Evolutionary conservation across 2,888 invertebrate species (phyloP).

Genomic region (Lissonota sp.): DNA sequence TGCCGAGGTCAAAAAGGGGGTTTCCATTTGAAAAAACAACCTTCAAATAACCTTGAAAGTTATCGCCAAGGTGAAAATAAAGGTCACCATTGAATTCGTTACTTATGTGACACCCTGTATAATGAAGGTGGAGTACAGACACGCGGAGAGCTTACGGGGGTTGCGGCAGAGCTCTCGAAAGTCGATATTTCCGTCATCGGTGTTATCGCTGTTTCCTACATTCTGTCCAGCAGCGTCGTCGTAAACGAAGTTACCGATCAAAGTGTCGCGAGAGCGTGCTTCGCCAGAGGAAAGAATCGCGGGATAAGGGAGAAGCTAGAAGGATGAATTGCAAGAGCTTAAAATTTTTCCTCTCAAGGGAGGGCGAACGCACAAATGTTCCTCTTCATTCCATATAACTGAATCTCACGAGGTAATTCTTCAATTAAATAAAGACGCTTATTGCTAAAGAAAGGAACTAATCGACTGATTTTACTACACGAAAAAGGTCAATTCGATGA

Average conservation of each 20-base stretch:
- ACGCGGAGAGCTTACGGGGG: conserved; percentile 64
- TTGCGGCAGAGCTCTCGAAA: conserved; percentile 76
- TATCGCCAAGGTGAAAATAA: too few relatives aligned
- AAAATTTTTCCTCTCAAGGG: conserved; percentile 15
- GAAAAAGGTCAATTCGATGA: too few relatives aligned
- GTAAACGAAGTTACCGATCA: conserved; percentile 81
- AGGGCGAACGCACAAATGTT: not conserved
- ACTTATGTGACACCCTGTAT: too few relatives aligned
- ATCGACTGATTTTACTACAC: too few relatives aligned
- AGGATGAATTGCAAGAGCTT: not conserved
- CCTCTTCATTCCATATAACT: not conserved
- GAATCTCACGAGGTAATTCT: not conserved
- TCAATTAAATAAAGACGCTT: too few relatives aligned
- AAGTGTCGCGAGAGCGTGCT: conserved; percentile 72
- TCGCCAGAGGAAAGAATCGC: conserved; percentile 21
- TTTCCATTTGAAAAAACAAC: too few relatives aligned
- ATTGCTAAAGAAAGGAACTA: too few relatives aligned
- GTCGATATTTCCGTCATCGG: conserved; percentile 83
- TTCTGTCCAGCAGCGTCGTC: conserved; percentile 79
- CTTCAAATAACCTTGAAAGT: too few relatives aligned
- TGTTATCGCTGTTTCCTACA: conserved; percentile 82
- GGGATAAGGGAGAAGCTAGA: not conserved
- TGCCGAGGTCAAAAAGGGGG: too few relatives aligned
- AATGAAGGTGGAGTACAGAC: conserved; percentile 35
- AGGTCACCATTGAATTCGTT: too few relatives aligned